Base-by-base conservation (phyloP, 2,797 vertebrate genomes). In the Enteromius afrohamiltoni region DNA sequence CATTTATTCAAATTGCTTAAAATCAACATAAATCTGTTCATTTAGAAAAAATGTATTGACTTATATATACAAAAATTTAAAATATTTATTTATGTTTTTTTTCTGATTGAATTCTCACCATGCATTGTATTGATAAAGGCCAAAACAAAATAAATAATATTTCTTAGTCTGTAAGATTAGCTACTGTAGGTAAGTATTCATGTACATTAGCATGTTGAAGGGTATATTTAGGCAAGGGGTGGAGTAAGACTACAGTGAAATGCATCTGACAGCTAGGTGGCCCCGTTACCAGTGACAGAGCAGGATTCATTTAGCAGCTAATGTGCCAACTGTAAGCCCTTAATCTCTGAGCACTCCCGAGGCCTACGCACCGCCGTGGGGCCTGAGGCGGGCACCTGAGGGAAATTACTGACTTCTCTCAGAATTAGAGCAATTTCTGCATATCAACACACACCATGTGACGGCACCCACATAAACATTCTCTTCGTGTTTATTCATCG, bases 231-330 rank as follows among this genome's bases (percentile, higher is more conserved):
- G 51, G 49, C 26, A 37, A 0, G 40, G 14, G 77, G 65, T 42
- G 26, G 47, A 58, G 71, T 37, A 70, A 23, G 34, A 47, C 62
- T 17, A 70, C 62, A 80, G 47, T 71, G 37, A 79, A 84, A 78
- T 21, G 16, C 68, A 73, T 80, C 34, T 69, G 79, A 83, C 69
- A 75, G 60, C 67, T 76, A 64, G 71, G 47, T 78, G 79, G 55
- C 69, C 80, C 69, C 19, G 51, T 86, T 77, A 75, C 82, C 79
- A 64, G 80, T 64, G 55, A 83, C 70, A 53, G 79, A 23, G 79
- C 76, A 71, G 70, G 76, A 65, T 69, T 86, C 65, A 71, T 83
- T 87, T 55, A 85, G 77, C 83, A 82, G 78, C 71, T 77, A 86
- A 89, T 80, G 78, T 76, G 77, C 26, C 80, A 51, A 37, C 45